Conservation (phyloP, 1,140 invertebrate genomes). For the Bombus superbus region DNA sequence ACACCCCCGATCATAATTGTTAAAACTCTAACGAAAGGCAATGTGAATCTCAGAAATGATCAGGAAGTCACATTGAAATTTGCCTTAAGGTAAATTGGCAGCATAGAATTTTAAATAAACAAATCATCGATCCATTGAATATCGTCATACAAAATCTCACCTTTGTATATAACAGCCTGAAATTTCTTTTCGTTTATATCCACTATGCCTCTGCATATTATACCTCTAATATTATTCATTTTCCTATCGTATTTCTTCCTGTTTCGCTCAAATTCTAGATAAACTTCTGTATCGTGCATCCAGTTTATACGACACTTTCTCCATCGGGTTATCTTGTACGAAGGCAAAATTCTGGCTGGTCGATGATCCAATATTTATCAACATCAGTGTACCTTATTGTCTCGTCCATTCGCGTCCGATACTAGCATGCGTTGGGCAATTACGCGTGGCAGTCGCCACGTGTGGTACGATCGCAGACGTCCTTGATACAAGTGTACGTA, state of each 20-base stretch:
- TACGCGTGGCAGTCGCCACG: neutral
- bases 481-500: neutral
- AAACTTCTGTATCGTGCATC: neutral
- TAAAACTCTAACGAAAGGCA: too few species aligned
- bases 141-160: neutral
- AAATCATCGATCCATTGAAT: neutral
- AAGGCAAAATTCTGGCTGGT: too few species aligned
- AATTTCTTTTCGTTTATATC: neutral
- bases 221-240: too few species aligned
- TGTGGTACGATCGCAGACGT: neutral
- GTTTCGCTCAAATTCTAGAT: neutral
- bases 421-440: neutral
- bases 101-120: neutral
- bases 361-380: too few species aligned
- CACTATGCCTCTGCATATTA: neutral
- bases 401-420: neutral
- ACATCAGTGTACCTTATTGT: too few species aligned
- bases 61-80: neutral
- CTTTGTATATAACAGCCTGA: neutral
- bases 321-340: too few species aligned
- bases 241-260: neutral
- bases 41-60: neutral
- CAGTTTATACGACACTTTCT: neutral
- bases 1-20: neutral
- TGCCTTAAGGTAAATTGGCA: neutral